Percentiles rank a stretch among this genome's conserved stretches.
phyloP scores from a whole-genome alignment of 2,113 vertebrate species.

The Carettochelys insculpta region DNA sequence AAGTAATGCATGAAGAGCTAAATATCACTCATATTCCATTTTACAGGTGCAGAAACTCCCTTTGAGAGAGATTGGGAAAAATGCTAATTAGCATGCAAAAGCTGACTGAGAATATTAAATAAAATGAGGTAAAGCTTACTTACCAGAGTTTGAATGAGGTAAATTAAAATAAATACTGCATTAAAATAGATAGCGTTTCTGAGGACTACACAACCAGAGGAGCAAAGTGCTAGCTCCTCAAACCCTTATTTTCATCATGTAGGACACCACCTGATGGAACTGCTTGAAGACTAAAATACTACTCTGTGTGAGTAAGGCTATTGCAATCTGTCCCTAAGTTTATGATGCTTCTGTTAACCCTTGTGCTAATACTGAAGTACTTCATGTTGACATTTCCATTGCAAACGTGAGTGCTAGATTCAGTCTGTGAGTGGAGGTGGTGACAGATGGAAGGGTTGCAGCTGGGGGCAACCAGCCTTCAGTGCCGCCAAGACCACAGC shows the following conservation, averaged over 20 bases:
- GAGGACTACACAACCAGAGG: too few relatives aligned
- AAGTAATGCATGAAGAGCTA: neutral
- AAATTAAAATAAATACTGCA: neutral
- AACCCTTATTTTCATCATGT: neutral
- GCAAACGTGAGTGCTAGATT: neutral
- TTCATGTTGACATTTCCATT: neutral
- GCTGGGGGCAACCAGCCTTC: too few relatives aligned
- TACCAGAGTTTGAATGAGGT: neutral
- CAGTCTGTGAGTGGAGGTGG: too few relatives aligned
- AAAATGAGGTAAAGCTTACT: neutral
- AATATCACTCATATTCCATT: neutral
- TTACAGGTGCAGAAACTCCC: neutral
- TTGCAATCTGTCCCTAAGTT: neutral
- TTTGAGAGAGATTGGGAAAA: neutral
- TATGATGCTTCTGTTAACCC: neutral
- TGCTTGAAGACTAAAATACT: neutral
- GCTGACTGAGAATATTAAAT: neutral
- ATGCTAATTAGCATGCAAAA: neutral
- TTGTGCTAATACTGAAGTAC: neutral
- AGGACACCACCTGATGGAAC: neutral
- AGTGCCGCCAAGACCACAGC: too few relatives aligned
- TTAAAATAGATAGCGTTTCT: neutral
- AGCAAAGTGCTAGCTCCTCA: neutral
- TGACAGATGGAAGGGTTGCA: too few relatives aligned
- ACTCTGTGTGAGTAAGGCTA: neutral